Conservation (phyloP, 2,797 vertebrate species). For the Cirrhinus molitorella region DNA sequence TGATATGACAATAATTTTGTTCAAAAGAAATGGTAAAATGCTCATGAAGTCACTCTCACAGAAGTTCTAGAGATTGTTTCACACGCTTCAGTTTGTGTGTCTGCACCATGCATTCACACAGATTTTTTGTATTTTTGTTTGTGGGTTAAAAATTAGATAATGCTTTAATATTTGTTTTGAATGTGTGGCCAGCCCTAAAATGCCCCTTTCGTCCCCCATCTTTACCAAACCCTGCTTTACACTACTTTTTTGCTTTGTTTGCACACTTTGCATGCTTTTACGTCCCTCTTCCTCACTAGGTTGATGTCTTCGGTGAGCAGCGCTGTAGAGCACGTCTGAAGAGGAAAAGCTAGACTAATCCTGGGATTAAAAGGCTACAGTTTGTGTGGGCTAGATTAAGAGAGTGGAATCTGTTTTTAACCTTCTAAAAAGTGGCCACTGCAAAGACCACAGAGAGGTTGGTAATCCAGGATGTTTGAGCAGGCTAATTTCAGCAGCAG, state of each 20-base stretch:
- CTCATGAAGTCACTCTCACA: too few relatives aligned
- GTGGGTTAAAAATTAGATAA: too few relatives aligned
- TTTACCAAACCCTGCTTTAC: background rate
- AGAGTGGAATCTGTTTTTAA: slow-evolving; percentile 66
- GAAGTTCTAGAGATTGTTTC: too few relatives aligned
- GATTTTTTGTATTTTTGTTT: too few relatives aligned
- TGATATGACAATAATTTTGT: too few relatives aligned
- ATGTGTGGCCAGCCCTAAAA: too few relatives aligned
- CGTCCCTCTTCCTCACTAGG: background rate
- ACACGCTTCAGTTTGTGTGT: too few relatives aligned
- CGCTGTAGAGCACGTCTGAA: slow-evolving; percentile 20
- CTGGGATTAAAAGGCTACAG: slow-evolving; percentile 64
- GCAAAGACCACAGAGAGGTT: slow-evolving; percentile 54
- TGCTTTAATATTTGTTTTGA: too few relatives aligned
- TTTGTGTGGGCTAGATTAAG: slow-evolving; percentile 63
- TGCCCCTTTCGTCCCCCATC: too few relatives aligned
- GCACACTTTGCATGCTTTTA: background rate
- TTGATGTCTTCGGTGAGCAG: slow-evolving; percentile 1
- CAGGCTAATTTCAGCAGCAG: slow-evolving; percentile 60
- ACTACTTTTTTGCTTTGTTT: background rate
- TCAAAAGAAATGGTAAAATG: too few relatives aligned
- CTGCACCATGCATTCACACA: too few relatives aligned
- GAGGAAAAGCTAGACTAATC: slow-evolving; percentile 64
- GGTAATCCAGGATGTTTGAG: slow-evolving; percentile 62
- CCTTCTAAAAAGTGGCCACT: slow-evolving; percentile 59